phyloP scores from a whole-genome alignment of 2,888 invertebrate species.

The Cabera pusaria region DNA sequence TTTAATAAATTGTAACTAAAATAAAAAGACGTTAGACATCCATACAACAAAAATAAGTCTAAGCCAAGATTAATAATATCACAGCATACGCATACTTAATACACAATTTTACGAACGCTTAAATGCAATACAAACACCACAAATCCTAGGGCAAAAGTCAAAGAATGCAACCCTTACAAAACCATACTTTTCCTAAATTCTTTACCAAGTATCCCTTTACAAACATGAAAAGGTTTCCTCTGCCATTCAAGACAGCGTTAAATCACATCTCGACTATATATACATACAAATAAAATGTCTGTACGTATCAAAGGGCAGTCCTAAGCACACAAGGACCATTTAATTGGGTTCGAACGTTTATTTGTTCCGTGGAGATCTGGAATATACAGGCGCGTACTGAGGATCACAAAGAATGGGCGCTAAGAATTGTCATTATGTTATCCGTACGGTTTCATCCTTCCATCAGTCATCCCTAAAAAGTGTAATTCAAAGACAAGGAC shows the following conservation, averaged over 20 bases:
- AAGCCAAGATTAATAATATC: too few species aligned
- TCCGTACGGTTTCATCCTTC: too few species aligned
- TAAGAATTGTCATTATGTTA: too few species aligned
- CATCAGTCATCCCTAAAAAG: too few species aligned
- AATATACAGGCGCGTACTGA: conserved; percentile 26
- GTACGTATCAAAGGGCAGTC: conserved; percentile 42
- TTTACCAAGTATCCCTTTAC: conserved; percentile 33
- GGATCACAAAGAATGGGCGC: too few species aligned
- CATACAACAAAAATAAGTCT: too few species aligned
- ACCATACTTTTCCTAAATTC: conserved; percentile 16
- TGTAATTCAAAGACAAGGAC: too few species aligned
- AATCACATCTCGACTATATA: conserved; percentile 28
- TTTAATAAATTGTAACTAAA: too few species aligned
- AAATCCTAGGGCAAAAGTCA: conserved; percentile 7
- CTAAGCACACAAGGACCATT: conserved; percentile 69
- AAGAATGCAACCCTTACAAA: conserved; percentile 2
- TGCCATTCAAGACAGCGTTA: conserved; percentile 28
- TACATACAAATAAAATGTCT: conserved; percentile 34
- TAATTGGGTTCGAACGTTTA: conserved; percentile 69
- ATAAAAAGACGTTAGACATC: too few species aligned
- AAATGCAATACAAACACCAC: too few species aligned
- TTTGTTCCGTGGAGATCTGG: conserved; percentile 42
- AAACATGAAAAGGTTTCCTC: conserved; percentile 29
- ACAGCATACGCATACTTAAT: too few species aligned
- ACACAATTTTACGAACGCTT: too few species aligned